These are phyloP conservation scores for Cryptosula pallasiana DNA, from an alignment of 2,888 invertebrate species.

Conservation along the genomic window DNA sequence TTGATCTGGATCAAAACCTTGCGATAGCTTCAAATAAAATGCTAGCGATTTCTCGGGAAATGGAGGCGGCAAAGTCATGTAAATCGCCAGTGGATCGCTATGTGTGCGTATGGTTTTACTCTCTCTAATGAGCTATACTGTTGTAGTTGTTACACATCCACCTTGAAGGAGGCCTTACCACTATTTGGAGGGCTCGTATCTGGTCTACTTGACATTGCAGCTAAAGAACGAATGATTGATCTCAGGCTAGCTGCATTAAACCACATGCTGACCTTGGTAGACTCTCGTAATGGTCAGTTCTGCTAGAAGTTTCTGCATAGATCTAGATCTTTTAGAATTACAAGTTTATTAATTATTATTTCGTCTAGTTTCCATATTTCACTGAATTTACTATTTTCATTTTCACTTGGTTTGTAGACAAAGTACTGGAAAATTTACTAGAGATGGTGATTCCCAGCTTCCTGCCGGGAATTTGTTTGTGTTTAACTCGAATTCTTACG, in stretches of 20 bases:
- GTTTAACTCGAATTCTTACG: background rate
- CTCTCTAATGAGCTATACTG: too few species aligned
- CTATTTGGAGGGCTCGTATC: slow-evolving; percentile 1
- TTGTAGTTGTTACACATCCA: background rate
- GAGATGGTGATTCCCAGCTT: background rate
- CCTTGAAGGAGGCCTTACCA: background rate
- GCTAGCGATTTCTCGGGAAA: too few species aligned
- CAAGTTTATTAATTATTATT: too few species aligned
- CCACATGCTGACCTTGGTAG: background rate
- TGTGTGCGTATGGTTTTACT: too few species aligned
- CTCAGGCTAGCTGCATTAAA: background rate
- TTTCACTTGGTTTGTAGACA: background rate
- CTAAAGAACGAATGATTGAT: background rate
- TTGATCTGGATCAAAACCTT: too few species aligned
- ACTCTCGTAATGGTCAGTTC: background rate
- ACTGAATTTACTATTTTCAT: too few species aligned
- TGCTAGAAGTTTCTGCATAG: too few species aligned
- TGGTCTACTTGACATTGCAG: background rate
- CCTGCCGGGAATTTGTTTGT: background rate
- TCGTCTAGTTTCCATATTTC: too few species aligned
- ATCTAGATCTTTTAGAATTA: too few species aligned
- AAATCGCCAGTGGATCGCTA: too few species aligned
- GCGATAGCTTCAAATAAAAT: too few species aligned
- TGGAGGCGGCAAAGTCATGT: too few species aligned
- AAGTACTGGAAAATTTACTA: background rate